Percentiles rank a stretch among this genome's conserved stretches.
Conservation (phyloP, 2,888 invertebrate species). For the Acrocyrtus sp. region DNA sequence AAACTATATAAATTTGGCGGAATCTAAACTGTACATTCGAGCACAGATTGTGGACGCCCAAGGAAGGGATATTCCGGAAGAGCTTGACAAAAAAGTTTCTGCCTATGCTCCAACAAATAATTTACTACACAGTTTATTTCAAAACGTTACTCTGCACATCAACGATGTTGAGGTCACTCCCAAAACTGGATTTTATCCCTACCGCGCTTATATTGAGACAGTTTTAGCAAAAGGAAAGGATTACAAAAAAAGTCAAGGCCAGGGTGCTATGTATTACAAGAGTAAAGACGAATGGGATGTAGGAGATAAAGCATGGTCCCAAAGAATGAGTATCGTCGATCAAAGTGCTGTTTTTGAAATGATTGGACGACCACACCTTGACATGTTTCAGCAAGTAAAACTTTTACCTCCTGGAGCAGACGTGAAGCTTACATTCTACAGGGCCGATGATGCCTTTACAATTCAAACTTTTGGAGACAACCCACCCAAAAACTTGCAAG, state of each 20-base stretch:
- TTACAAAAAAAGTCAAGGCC: background rate
- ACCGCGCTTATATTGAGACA: background rate
- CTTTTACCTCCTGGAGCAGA: slow-evolving; percentile 13
- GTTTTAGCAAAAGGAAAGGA: background rate
- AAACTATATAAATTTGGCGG: background rate
- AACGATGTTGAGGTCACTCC: slow-evolving; percentile 3
- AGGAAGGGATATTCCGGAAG: slow-evolving; percentile 3
- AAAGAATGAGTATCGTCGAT: background rate
- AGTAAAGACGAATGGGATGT: background rate
- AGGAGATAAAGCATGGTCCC: background rate
- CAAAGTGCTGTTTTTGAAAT: slow-evolving; percentile 1
- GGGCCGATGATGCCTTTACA: slow-evolving; percentile 4
- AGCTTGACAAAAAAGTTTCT: background rate
- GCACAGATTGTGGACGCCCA: background rate
- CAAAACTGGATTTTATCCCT: background rate
- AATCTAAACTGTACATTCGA: background rate
- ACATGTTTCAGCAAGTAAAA: slow-evolving; percentile 7
- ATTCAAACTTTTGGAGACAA: slow-evolving; percentile 2
- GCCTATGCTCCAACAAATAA: slow-evolving; percentile 21
- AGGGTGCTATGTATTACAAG: background rate
- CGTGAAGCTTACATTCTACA: background rate
- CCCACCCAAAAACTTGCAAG: background rate
- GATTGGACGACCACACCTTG: slow-evolving; percentile 24
- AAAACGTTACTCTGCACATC: background rate
- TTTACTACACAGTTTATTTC: slow-evolving; percentile 1